These are phyloP conservation scores for Marasmarcha lunaedactyla DNA, from an alignment of 2,888 invertebrate genomes.

Conservation along the genomic window DNA sequence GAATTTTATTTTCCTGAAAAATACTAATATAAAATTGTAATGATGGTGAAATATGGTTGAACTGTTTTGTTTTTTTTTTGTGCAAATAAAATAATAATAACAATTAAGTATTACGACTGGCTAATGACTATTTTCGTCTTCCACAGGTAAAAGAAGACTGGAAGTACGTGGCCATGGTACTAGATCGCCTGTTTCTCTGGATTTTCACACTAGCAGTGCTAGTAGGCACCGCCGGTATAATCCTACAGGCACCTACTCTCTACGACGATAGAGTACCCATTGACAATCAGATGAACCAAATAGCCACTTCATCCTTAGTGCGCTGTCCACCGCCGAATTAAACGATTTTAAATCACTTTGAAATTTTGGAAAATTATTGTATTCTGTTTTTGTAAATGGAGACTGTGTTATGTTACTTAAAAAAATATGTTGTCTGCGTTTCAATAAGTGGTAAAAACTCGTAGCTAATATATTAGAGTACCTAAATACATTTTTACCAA, in stretches of 20 bases:
- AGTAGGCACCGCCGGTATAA: slow-evolving; percentile 94
- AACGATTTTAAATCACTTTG: slow-evolving; percentile 12
- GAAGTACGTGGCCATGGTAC: slow-evolving; percentile 98
- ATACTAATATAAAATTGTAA: no score
- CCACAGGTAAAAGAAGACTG: slow-evolving; percentile 52
- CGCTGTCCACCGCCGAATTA: slow-evolving; percentile 79
- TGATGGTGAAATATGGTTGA: no score
- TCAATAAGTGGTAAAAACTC: no score
- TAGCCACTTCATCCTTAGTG: slow-evolving; percentile 82
- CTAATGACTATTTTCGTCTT: no score
- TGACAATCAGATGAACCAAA: slow-evolving; percentile 87
- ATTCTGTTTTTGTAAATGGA: neutral
- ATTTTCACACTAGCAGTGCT: slow-evolving; percentile 96
- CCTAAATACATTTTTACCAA: no score
- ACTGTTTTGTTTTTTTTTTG: no score
- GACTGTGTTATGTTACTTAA: neutral
- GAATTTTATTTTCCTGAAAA: no score
- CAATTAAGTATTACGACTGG: no score
- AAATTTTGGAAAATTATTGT: neutral
- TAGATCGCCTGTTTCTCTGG: slow-evolving; percentile 96
- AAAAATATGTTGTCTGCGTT: no score
- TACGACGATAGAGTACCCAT: slow-evolving; percentile 81
- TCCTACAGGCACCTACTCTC: slow-evolving; percentile 93
- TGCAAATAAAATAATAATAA: no score
- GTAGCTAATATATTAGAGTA: no score